Evolutionary conservation across 2,888 invertebrate species (phyloP).

Genomic region (Diaprepes abbreviatus): DNA sequence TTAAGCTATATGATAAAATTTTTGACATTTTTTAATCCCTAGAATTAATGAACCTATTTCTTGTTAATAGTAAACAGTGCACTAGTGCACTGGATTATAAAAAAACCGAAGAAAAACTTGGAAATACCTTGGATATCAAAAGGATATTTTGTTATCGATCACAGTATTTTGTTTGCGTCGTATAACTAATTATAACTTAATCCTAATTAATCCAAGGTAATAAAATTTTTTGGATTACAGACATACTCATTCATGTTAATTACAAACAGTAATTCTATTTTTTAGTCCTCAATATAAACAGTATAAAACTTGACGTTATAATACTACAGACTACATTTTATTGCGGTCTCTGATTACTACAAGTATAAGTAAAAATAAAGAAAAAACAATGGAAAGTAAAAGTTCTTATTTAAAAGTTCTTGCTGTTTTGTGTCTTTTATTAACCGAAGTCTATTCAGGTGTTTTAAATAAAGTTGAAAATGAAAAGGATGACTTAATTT

Average conservation of each 20-base stretch:
- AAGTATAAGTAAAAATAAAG: background rate
- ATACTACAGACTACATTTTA: too few relatives aligned
- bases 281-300: background rate
- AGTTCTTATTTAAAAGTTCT: background rate
- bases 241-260: background rate
- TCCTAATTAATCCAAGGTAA: background rate
- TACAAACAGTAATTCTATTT: background rate
- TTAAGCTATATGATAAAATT: too few relatives aligned
- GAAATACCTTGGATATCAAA: too few relatives aligned
- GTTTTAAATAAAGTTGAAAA: constrained; percentile 14
- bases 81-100: too few relatives aligned
- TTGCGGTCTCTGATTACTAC: too few relatives aligned
- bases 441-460: background rate
- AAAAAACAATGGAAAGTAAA: background rate
- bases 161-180: background rate
- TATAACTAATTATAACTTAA: background rate
- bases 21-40: too few relatives aligned
- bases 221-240: background rate
- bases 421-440: background rate
- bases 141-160: background rate
- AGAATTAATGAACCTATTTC: too few relatives aligned
- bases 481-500: constrained; percentile 17
- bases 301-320: background rate
- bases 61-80: too few relatives aligned
- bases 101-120: too few relatives aligned